Base-by-base conservation (phyloP, 2,888 invertebrate species). In the Eurytoma californica region DNA sequence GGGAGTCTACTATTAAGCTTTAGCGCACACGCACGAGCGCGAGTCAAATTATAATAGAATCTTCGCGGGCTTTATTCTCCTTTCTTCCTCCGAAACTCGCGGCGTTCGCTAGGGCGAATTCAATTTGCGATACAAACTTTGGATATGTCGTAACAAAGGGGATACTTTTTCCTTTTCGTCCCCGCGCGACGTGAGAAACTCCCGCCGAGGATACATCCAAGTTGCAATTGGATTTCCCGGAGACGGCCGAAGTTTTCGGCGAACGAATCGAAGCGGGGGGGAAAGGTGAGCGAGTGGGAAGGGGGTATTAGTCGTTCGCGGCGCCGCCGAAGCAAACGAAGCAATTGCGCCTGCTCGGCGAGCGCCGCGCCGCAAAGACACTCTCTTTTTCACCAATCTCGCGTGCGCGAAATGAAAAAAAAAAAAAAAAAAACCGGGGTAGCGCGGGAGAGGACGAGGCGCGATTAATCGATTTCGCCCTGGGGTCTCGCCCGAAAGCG, bases 71-170 rank as follows among this genome's bases (percentile, higher is more conserved):
- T 66, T 47, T 39, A 39, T 57, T 47, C 57, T 18, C 39, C 39
- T 53, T 51, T 61, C 53, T 7, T 28, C 72, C 24, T 55, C 39
- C 49, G 24, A n/a, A 67, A 60, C 67, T 74, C 60, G 18, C 55
- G 53, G 67, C 58, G 49, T 39, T 55, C 20, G 24, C 20, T 9
- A 53, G 55, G 57, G 63, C 68, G 72, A 57, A 80, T 80, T 80
- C 72, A 68, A 80, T 76, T 80, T 76, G 76, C 72, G 61, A 76
- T 68, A 72, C 72, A 72, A 80, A 80, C 67, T 80, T 80, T 63
- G 67, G 57, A 63, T 76, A 72, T 49, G 57, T 53, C 72, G 75
- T 58, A 61, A 75, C 55, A 75, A 67, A 79, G 67, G 55, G 47
- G 61, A 47, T 70, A 65, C 73, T 57, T 74, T 74, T 73, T 73